Percentiles rank a stretch among this genome's conserved stretches.
These are phyloP conservation scores for Drosophila melanosoma DNA, from an alignment of 2,888 invertebrate species.

Conservation along the genomic window DNA sequence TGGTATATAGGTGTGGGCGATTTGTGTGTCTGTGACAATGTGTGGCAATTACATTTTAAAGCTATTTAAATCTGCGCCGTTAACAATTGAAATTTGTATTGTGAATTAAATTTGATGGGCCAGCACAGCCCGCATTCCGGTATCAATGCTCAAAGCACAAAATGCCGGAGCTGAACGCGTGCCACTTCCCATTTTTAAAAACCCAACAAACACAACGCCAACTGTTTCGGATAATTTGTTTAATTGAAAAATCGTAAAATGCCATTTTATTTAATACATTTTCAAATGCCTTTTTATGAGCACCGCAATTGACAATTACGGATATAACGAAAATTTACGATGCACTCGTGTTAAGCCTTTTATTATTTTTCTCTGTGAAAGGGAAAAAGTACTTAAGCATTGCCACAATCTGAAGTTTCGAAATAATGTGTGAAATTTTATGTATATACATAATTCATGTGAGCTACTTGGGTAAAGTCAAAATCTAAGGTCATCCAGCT, in stretches of 20 bases:
- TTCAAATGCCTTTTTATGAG: constrained; percentile 78
- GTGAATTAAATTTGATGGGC: constrained; percentile 64
- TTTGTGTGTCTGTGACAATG: constrained; percentile 62
- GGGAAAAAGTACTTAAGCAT: constrained; percentile 6
- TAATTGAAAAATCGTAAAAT: constrained; percentile 82
- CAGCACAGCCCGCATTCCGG: constrained; percentile 41
- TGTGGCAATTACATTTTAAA: constrained; percentile 64
- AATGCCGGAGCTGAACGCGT: constrained; percentile 43
- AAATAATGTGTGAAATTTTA: neutral
- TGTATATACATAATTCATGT: constrained; percentile 3
- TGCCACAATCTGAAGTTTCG: neutral
- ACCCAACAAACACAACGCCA: constrained; percentile 12
- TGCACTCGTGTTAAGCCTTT: constrained; percentile 53
- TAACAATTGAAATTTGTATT: constrained; percentile 65
- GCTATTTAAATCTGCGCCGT: constrained; percentile 73
- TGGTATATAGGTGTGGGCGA: constrained; percentile 65
- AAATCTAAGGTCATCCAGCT: constrained; percentile 12
- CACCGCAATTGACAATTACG: constrained; percentile 75
- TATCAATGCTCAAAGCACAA: constrained; percentile 17
- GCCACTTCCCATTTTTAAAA: constrained; percentile 60
- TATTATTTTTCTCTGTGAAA: constrained; percentile 23
- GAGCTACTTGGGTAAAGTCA: constrained; percentile 10
- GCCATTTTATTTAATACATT: constrained; percentile 35
- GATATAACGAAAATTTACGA: constrained; percentile 68
- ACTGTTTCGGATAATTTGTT: constrained; percentile 72